phyloP scores from a whole-genome alignment of 2,113 vertebrate species.

The Ailurus styani region DNA sequence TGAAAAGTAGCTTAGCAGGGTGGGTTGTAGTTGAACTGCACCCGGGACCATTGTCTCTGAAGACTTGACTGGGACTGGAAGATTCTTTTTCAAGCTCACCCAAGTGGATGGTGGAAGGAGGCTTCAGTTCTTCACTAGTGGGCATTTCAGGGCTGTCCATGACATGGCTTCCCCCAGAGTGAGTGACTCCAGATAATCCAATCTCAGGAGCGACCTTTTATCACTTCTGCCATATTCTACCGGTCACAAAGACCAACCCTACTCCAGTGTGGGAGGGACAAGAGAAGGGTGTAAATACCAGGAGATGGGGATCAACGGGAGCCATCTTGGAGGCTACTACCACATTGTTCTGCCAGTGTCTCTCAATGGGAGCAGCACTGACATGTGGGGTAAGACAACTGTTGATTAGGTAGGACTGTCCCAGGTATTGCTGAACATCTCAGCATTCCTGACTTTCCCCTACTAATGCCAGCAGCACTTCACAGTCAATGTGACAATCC shows the following conservation, averaged over 20 bases:
- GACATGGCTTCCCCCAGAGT: background rate
- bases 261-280: background rate
- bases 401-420: background rate
- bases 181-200: background rate
- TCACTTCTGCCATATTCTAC: background rate
- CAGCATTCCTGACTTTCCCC: background rate
- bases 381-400: background rate
- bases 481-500: background rate
- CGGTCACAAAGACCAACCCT: background rate
- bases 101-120: background rate
- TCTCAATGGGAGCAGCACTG: background rate
- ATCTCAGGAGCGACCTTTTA: background rate
- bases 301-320: rapidly evolving
- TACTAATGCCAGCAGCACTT: background rate
- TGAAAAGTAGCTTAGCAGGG: background rate
- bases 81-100: background rate
- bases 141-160: background rate
- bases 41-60: background rate
- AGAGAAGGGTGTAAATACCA: background rate
- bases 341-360: background rate
- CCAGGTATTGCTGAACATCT: background rate
- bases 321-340: background rate
- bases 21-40: background rate
- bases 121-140: background rate
- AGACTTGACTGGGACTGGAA: background rate